A percentile compares a stretch with the other conserved stretches of the same genome.
These are phyloP conservation scores for Cryptus viduatorius DNA, from an alignment of 2,888 invertebrate species.

Conservation along the genomic window DNA sequence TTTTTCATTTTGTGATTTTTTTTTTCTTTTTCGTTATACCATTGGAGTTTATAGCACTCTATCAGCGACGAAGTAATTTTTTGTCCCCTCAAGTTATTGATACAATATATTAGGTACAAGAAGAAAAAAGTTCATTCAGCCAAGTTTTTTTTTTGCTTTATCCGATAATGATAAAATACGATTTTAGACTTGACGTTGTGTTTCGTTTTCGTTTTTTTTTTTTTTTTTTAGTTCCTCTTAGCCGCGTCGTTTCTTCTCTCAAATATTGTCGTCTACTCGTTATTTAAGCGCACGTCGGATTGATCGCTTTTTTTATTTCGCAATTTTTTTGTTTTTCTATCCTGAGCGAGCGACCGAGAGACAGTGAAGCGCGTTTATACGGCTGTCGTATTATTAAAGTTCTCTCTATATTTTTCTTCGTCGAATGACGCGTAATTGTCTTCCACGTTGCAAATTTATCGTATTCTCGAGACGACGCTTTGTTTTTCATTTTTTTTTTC, in stretches of 20 bases:
- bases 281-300: conserved; percentile 50
- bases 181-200: conserved; percentile 13
- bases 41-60: conserved; percentile 32
- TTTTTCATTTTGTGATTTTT: neutral
- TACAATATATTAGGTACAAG: conserved; percentile 26
- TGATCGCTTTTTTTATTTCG: conserved; percentile 43
- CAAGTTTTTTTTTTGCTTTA: conserved; percentile 30
- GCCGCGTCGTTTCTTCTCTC: conserved; percentile 26
- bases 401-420: neutral
- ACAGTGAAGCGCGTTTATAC: conserved; percentile 10
- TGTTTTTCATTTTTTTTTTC: neutral
- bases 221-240: conserved; percentile 17
- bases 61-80: conserved; percentile 39
- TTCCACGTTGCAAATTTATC: neutral
- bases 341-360: conserved; percentile 56
- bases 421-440: neutral
- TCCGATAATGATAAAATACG: conserved; percentile 22
- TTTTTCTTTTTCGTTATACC: conserved; percentile 23
- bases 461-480: neutral
- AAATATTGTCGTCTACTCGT: conserved; percentile 64
- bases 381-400: neutral
- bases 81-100: conserved; percentile 23
- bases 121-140: conserved; percentile 33
- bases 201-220: conserved; percentile 13
- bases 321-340: conserved; percentile 40